Conservation (phyloP, 2,113 vertebrate genomes). For the Bettongia penicillata region DNA sequence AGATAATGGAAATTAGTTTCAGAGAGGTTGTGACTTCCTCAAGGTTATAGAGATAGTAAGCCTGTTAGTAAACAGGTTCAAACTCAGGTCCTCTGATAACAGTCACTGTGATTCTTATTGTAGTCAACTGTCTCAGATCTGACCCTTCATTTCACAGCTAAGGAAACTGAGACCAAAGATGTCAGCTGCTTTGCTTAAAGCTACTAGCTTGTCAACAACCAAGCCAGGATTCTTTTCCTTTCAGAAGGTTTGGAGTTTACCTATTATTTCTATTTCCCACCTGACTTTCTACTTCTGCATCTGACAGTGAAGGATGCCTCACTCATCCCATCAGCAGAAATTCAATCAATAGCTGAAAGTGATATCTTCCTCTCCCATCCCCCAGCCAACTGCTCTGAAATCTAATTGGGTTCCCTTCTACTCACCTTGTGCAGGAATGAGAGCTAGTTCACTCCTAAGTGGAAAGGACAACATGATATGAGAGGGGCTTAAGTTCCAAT, state of each 20-base stretch:
- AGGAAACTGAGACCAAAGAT: not conserved
- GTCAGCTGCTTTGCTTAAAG: not conserved
- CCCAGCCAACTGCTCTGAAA: not conserved
- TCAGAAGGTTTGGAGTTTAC: not conserved
- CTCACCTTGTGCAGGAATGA: not conserved
- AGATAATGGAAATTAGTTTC: not conserved
- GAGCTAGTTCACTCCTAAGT: not conserved
- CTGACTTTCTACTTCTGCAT: not conserved
- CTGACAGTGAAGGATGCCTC: not conserved
- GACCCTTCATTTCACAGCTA: not conserved
- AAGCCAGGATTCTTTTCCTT: not conserved
- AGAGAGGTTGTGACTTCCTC: not conserved
- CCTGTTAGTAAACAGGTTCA: not conserved
- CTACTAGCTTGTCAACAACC: not conserved
- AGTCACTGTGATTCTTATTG: not conserved
- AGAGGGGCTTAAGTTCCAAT: not conserved
- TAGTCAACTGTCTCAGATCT: not conserved
- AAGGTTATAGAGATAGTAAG: not conserved
- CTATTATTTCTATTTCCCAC: not conserved
- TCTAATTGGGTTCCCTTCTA: not conserved
- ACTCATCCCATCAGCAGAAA: not conserved
- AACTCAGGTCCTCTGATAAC: not conserved
- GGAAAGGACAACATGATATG: not conserved
- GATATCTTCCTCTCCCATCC: not conserved
- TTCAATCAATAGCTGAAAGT: not conserved